Base-by-base conservation (phyloP, 1,140 invertebrate species). In the Periplaneta americana region DNA sequence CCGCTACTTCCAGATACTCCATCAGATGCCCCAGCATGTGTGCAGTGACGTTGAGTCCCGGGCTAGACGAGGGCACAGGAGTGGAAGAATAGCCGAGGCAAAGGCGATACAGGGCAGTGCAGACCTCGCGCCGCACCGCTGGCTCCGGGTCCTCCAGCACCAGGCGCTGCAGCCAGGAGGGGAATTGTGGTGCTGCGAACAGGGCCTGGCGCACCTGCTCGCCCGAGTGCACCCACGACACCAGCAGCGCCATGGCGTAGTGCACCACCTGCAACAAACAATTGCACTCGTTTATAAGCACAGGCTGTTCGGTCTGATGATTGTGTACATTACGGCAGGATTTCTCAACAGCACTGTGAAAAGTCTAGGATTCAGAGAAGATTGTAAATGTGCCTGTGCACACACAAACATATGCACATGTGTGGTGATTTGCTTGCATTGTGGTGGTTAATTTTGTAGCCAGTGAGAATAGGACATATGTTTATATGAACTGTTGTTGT, bases 91-190 rank as follows among this genome's bases (percentile, higher is more conserved):
- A 91, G 6, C 96, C 96, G 33, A 97, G 88, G 86, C 95, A 98
- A 57, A 98, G 88, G 79, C 95, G 91, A 87, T 98, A 98, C 4
- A 98, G 89, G 0, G 96, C 96, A 34, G 94, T 95, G 87, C 96
- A 98, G 0, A 96, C 95, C 89, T 98, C 97, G 80, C 95, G 91
- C 34, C 97, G 90, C 0, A 98, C 96, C 78, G 95, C 90, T 0
- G 95, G 95, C 87, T 97, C 96, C 0, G 95, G 95, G 86, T 96
- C 95, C 85, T 96, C 95, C 2, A 97, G 87, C 5, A 96, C 93
- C 6, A 97, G 89, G 85, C 94, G 90, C 66, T 94, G 92, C 11
- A 97, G 86, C 94, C 95, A 96, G 2, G 89, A 88, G 33, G 93
- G 91, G 76, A 95, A 93, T 81, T 93, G 91, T 2, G 91, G 87